Percentiles rank a stretch among this genome's conserved stretches.
These are phyloP conservation scores for Galeopterus variegatus DNA, from an alignment of 2,113 vertebrate genomes.

Conservation along the genomic window DNA sequence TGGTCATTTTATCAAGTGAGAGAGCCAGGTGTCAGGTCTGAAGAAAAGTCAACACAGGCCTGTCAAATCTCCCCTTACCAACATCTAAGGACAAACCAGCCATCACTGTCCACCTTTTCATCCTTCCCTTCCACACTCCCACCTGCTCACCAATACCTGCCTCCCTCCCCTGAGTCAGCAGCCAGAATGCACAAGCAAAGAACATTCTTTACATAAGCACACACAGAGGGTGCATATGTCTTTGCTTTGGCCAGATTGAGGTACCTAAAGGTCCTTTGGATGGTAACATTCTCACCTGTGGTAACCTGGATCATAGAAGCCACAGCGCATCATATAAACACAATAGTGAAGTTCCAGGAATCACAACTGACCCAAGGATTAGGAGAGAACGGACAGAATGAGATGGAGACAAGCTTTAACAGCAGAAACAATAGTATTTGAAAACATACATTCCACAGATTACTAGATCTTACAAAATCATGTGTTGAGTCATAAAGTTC, in stretches of 20 bases:
- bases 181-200: neutral
- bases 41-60: neutral
- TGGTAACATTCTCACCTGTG: neutral
- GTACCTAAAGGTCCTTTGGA: neutral
- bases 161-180: neutral
- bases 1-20: neutral
- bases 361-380: neutral
- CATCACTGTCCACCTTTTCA: neutral
- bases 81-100: neutral
- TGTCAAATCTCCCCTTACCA: neutral
- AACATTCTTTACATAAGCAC: fast-evolving
- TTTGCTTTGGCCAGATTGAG: neutral
- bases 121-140: no score
- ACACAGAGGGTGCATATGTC: neutral
- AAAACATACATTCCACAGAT: neutral
- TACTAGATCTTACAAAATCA: neutral
- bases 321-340: neutral
- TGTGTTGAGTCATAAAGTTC: neutral
- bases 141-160: no score
- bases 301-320: neutral
- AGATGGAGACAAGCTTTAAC: neutral
- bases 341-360: neutral
- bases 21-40: neutral
- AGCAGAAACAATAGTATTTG: neutral
- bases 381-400: neutral